A percentile compares a stretch with the other conserved stretches of the same genome.
Evolutionary conservation across 2,113 vertebrate genomes (phyloP).

Genomic region (Girardinichthys multiradiatus): DNA sequence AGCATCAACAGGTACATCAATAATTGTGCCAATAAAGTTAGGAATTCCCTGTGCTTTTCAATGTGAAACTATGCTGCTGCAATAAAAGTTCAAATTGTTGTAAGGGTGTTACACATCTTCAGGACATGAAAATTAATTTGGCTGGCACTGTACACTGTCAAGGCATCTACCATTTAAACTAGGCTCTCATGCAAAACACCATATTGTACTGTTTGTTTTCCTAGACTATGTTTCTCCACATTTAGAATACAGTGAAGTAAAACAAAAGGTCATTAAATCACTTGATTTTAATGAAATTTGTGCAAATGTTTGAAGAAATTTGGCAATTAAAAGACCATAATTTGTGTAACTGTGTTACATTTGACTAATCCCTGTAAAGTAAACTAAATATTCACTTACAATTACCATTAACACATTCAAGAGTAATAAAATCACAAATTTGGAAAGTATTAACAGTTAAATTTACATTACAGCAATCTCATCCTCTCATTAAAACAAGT

Average conservation of each 20-base stretch:
- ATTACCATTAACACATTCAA: not conserved
- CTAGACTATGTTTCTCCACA: not conserved
- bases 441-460: not conserved
- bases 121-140: not conserved
- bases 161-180: not conserved
- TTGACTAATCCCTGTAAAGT: not conserved
- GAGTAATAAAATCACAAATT: not conserved
- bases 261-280: not conserved
- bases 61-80: no score
- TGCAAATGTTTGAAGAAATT: not conserved
- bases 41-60: no score
- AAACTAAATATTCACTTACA: not conserved
- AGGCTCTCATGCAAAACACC: not conserved
- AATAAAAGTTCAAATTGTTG: no score
- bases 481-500: not conserved
- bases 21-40: no score
- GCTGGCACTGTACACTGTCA: not conserved
- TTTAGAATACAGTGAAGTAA: not conserved
- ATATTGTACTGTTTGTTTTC: not conserved
- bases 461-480: not conserved
- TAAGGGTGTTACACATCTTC: no score
- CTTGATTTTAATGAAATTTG: not conserved
- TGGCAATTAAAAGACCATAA: not conserved
- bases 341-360: not conserved
- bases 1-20: no score